Evolutionary conservation across 30 jellyfish, hydroid and myxozoan species (phyloP), one percentile per base, ranked within the genome.

Genomic region (Turritopsis dohrnii): DNA sequence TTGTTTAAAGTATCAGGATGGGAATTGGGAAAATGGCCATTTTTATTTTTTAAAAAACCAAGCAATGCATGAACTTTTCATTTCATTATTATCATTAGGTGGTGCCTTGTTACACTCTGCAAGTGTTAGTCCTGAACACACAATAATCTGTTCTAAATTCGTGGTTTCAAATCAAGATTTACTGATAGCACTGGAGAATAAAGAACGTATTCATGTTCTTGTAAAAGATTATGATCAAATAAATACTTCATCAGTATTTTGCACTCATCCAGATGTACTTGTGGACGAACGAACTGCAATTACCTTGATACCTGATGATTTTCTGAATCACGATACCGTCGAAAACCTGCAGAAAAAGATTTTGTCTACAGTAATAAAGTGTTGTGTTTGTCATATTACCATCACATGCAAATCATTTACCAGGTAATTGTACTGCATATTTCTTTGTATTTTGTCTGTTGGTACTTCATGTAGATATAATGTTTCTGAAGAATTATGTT

Each of bases 261-360:
- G 29, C 28, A 23, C 21, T 28, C 97, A 90, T 69, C 97, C 97
- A 53, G 97, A 90, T 74, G 75, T 90, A 29, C 66, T 85, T 16
- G 84, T 90, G 19, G 95, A 85, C 71, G 95, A 85, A 53, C 82
- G 92, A 13, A 90, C 97, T 22, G 87, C 92, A 8, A 76, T 90
- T 80, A 21, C 86, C 5, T 54, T 90, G 69, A 28, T 71, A 69
- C 29, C 52, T 65, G 83, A 83, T 28, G 90, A 85, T 9, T 26
- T 52, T 52, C 74, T 17, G 19, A 41, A 52, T 9, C 26, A 29
- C 24, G 21, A 20, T 1, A 54, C 71, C 71, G 3, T 71, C 20
- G 65, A 71, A 23, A 16, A 72, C 25, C 4, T 75, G 69, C 52
- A 74, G 13, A 66, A 74, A 16, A 31, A 52, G 41, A 74, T 84